Percentiles rank a stretch among this genome's conserved stretches.
Conservation (phyloP, 2,797 vertebrate genomes). For the Coreius guichenoti region DNA sequence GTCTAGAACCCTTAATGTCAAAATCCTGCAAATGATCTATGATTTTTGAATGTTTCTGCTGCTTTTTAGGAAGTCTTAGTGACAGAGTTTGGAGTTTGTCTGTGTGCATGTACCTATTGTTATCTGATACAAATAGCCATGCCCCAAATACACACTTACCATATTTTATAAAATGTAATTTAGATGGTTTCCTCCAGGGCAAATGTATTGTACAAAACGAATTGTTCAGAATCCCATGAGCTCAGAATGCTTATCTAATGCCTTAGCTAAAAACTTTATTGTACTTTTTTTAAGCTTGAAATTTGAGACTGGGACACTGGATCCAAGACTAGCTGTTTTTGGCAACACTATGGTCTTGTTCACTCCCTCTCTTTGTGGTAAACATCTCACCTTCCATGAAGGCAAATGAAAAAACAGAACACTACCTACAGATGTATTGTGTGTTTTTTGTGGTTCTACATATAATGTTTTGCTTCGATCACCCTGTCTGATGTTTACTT, state of each 20-base stretch:
- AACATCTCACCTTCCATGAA: slow-evolving; percentile 88
- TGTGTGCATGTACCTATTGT: not conserved
- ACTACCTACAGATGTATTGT: slow-evolving; percentile 73
- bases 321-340: slow-evolving; percentile 43
- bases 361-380: slow-evolving; percentile 69
- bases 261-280: not conserved
- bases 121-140: slow-evolving; percentile 12
- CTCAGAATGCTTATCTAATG: not conserved
- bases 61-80: not conserved
- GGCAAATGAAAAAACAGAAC: slow-evolving; percentile 75
- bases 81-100: not conserved
- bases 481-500: slow-evolving; percentile 40
- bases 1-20: not conserved
- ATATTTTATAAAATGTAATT: not conserved
- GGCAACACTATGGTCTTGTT: slow-evolving; percentile 31
- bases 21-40: not conserved
- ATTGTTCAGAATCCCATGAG: not conserved
- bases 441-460: slow-evolving; percentile 61
- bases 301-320: slow-evolving; percentile 35
- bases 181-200: not conserved
- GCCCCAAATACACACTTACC: slow-evolving; percentile 6
- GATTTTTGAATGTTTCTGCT: not conserved
- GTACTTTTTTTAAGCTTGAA: not conserved
- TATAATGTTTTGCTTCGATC: slow-evolving; percentile 16
- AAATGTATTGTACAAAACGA: slow-evolving; percentile 6